Conservation (phyloP, 2,113 vertebrate species). For the Pterophyllum scalare region DNA sequence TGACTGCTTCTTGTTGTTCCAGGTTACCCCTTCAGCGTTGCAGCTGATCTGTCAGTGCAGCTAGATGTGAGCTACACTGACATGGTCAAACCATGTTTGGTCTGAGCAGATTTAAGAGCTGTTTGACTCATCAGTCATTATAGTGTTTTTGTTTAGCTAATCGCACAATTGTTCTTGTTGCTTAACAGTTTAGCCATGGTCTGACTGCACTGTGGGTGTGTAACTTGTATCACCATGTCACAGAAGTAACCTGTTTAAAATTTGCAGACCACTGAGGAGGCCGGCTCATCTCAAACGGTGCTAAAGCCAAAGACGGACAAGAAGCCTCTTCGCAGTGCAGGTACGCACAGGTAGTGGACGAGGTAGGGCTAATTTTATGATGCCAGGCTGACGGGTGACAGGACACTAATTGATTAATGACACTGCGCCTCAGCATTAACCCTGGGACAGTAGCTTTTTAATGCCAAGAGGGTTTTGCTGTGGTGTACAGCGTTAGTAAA, state of each 20-base stretch:
- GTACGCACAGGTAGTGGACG: slow-evolving; percentile 69
- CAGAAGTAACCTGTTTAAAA: neutral
- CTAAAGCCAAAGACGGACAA: slow-evolving; percentile 84
- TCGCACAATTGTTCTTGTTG: neutral
- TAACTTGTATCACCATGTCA: neutral
- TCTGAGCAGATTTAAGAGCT: too few species aligned
- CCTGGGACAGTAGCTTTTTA: too few species aligned
- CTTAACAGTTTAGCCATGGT: neutral
- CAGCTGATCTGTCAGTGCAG: too few species aligned
- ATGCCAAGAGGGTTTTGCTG: too few species aligned
- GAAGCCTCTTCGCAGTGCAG: slow-evolving; percentile 83
- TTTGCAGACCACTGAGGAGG: slow-evolving; percentile 79
- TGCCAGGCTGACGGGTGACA: neutral
- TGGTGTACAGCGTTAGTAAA: too few species aligned
- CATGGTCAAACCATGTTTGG: too few species aligned
- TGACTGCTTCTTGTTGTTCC: neutral
- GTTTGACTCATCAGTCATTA: rapidly evolving
- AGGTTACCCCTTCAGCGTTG: neutral
- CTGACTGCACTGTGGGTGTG: neutral
- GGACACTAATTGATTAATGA: too few species aligned
- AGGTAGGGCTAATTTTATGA: neutral
- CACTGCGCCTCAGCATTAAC: too few species aligned
- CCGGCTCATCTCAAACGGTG: slow-evolving; percentile 69
- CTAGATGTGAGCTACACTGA: neutral
- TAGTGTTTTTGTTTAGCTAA: neutral